A percentile compares a stretch with the other conserved stretches of the same genome.
These are phyloP conservation scores for Palythoa grandis DNA, from an alignment of 92 coral and sea anemone genomes.

Conservation along the genomic window DNA sequence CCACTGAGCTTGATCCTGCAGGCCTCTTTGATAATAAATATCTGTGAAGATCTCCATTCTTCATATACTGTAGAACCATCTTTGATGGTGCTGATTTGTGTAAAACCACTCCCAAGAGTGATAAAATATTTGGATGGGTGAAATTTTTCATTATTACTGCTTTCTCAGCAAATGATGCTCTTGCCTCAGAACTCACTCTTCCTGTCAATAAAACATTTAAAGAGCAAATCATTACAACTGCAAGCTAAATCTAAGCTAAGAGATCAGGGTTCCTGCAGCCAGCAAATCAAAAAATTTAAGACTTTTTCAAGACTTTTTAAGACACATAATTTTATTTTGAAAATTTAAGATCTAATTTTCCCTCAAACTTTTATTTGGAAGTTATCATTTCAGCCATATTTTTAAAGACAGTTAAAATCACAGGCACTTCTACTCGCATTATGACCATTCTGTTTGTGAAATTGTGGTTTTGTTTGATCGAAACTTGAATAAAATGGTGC, in stretches of 20 bases:
- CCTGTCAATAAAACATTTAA: constrained; percentile 28
- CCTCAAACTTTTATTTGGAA: too few species aligned
- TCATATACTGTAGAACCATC: constrained; percentile 53
- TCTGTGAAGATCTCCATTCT: constrained; percentile 57
- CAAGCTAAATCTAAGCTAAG: background rate
- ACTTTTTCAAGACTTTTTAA: too few species aligned
- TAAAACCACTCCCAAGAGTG: constrained; percentile 73
- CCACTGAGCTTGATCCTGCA: constrained; percentile 52
- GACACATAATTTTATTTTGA: too few species aligned
- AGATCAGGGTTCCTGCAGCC: too few species aligned
- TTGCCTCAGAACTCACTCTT: constrained; percentile 55
- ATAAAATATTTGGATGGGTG: constrained; percentile 67
- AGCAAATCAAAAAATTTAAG: too few species aligned
- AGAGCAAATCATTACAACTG: background rate
- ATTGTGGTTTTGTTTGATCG: too few species aligned
- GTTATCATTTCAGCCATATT: too few species aligned
- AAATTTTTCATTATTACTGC: constrained; percentile 59
- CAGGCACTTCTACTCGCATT: too few species aligned
- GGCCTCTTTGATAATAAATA: constrained; percentile 61
- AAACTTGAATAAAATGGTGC: too few species aligned
- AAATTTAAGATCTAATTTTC: too few species aligned
- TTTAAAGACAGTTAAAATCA: too few species aligned
- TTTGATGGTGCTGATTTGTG: constrained; percentile 65
- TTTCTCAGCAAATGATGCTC: constrained; percentile 57
- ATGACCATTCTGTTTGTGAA: too few species aligned